Evolutionary conservation across 2,797 vertebrate genomes (phyloP), one percentile per base, ranked within the genome.

Genomic region (Cirrhinus molitorella): DNA sequence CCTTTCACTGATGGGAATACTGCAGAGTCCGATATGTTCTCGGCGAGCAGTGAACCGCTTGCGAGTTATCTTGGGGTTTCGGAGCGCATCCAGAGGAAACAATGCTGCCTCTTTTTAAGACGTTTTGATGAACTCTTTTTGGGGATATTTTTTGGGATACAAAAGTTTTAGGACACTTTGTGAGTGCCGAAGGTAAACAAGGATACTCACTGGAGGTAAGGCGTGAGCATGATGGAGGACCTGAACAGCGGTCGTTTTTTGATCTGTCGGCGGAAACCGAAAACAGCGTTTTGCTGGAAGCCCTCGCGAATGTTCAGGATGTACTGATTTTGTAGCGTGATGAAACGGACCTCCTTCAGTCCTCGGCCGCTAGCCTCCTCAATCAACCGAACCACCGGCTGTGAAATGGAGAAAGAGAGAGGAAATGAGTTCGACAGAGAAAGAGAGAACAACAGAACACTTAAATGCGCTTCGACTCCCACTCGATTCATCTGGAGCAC

Each of bases 311-410:
- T 96, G 91, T 99, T 99, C 84, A 99, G 94, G 91, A 98, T 97
- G 82, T 99, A 99, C 90, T 99, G 98, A 91, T 98, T 99, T 91
- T 98, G 97, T 93, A 98, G 96, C 68, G 97, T 99, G 73, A 99
- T 96, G 88, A 99, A 99, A 2, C 98, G 97, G 40, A 99, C 97
- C 91, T 99, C 98, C 88, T 97, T 97, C 83, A 99, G 94, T 59
- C 98, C 98, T 34, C 97, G 94, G 21, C 93, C 96, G 61, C 95
- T 96, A 1, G 98, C 97, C 92, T 99, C 97, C 91, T 99, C 97
- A 45, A 99, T 99, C 90, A 99, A 86, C 87, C 96, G 96, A 61
- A 99, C 96, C 88, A 99, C 98, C 7, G 97, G 96, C 98, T 99
- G 91, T 25, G 78, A 59, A n/a, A 79, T 4, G 7, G 51, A 73